Evolutionary conservation across 2,113 vertebrate species (phyloP).

Genomic region (Bos taurus): DNA sequence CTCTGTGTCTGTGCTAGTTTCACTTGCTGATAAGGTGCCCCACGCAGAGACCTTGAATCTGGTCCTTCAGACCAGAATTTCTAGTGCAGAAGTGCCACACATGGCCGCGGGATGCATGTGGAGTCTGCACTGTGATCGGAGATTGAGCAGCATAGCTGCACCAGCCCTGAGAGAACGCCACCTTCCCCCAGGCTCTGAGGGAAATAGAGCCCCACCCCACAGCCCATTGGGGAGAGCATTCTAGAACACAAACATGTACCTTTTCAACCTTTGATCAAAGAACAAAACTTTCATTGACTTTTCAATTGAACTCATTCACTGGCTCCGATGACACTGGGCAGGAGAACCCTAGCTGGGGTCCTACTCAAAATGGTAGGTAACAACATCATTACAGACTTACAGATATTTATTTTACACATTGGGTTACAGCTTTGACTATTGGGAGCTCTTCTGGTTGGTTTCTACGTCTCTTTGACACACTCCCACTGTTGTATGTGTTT

Average conservation of each 20-base stretch:
- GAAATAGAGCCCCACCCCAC: neutral
- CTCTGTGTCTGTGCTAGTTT: neutral
- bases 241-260: neutral
- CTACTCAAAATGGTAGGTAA: neutral
- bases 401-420: neutral
- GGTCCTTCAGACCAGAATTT: neutral
- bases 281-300: neutral
- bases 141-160: neutral
- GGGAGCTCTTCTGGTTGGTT: neutral
- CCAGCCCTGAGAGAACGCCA: neutral
- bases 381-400: neutral
- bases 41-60: neutral
- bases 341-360: neutral
- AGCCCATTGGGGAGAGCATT: neutral
- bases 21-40: neutral
- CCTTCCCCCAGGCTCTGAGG: neutral
- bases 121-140: neutral
- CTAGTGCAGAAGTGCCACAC: neutral
- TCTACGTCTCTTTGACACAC: neutral
- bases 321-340: neutral
- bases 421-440: neutral
- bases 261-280: neutral
- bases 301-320: neutral
- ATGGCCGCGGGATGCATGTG: accelerated
- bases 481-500: neutral